Base-by-base conservation (phyloP, 2,888 invertebrate genomes). In the Amphipoea lucens region DNA sequence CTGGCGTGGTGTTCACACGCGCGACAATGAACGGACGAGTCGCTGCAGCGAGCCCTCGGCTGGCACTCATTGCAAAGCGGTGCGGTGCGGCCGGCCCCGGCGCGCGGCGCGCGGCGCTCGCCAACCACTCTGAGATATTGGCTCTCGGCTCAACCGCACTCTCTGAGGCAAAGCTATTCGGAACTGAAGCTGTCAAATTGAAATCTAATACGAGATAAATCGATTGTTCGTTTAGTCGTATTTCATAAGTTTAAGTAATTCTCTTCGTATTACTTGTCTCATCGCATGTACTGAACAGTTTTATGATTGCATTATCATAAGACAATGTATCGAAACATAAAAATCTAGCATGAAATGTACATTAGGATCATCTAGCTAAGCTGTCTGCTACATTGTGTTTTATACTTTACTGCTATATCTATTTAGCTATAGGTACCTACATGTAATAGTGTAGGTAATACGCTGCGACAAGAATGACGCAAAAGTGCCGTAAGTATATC, bases 1-100 rank as follows among this genome's bases (percentile, higher is more conserved):
- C 42, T 57, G 66, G 42, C n/a, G 29, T n/a, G 36, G 12, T 74
- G 65, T 54, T 42, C 42, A 40, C 54, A 42, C 57, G 45, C n/a
- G 75, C 36, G 69, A 23, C 60, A 48, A 40, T 48, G 69, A 69
- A 60, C 60, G 75, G 54, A 3, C 36, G 54, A 54, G 29, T 54
- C 54, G 11, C 9, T 29, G 42, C 66, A 20, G 54, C 66, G 20
- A 57, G n/a, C 51, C 23, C 20, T 2, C 48, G 7, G 4, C 17
- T 5, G 29, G 36, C 29, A 29, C n/a, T 5, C 45, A 4, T 60
- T n/a, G 42, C 17, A 54, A 0, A 20, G 54, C 72, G 6, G 3
- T 5, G 36, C 51, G 14, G n/a, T 11, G 29, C 71, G 71, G 48
- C n/a, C 54, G 54, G 54, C 54, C 5, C 2, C 54, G 17, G 54